Base-by-base conservation (phyloP, 2,113 vertebrate genomes). In the Semicossyphus pulcher region DNA sequence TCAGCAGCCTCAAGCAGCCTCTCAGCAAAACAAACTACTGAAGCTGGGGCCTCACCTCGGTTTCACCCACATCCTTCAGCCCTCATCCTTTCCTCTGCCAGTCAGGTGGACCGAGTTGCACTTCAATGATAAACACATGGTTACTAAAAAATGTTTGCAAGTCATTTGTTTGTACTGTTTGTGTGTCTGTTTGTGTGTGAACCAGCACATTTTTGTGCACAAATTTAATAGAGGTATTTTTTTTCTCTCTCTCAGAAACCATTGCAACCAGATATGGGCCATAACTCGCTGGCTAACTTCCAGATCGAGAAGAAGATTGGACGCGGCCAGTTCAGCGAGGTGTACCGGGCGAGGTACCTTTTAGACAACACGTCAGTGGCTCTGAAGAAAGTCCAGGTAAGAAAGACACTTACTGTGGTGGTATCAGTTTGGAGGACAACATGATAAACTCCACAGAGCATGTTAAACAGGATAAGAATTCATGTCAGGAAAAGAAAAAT, bases 301-400 rank as follows among this genome's bases (percentile, higher is more conserved):
- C 95, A 94, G 80, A 99, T 99, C 80, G 96, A 97, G 88, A 99
- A 99, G 83, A 99, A 98, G 89, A 98, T 99, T 49, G 97, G 97
- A 52, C 95, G 96, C 51, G 97, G 98, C 72, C 98, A 99, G 79
- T 99, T 99, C 87, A 99, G 98, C 71, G 98, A 99, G 93, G 98
- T 99, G 62, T 99, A 97, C 83, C 94, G 96, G 90, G 97, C 98
- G 8, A 91, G 94, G 23, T 99, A 96, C 87, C 91, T 97, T 61
- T 81, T 98, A 82, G 95, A 99, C 92, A 94, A 96, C 84, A 97
- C 97, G 0, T 93, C 97, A 5, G 94, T 99, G 83, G 98, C 98
- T 76, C 93, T 99, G 91, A 99, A 99, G 92, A 99, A 98, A 91
- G 95, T 99, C 14, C 96, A 99, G 96, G 97, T 99, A 91, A 94